Evolutionary conservation across 2,113 vertebrate species (phyloP), one percentile per base, ranked within the genome.

Genomic region (Turnix velox): DNA sequence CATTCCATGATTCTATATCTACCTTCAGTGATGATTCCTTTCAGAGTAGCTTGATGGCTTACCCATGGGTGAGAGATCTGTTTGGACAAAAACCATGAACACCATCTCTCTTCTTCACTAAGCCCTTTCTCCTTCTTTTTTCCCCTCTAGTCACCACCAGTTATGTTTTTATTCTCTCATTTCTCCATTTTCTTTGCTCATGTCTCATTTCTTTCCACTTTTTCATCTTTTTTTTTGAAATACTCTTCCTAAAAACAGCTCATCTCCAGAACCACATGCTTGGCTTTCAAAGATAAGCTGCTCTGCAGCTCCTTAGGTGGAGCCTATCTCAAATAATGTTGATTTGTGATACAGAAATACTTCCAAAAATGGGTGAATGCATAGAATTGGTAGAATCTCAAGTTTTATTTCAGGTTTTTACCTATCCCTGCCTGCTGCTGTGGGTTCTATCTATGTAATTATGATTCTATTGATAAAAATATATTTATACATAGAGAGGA

Each of bases 381-480:
- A 3, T 17, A 8, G 37, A 65, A 45, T 57, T 84, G 89, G 57
- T 84, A 78, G 61, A 78, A 65, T 61, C 57, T 61, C 6, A 30
- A 22, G 1, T 68, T 72, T 87, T 66, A 63, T 92, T 86, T 13
- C 13, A 35, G 40, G 0, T 77, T 90, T 90, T 83, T 55, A 33
- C 39, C 0, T 2, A 13, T 55, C 28, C 57, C 72, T 80, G 5
- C 58, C 72, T 73, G 45, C 90, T 62, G 69, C 39, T 43, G 43
- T 40, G 0, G 19, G 10, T 37, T 81, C 68, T 85, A 52, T 84
- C 65, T 2, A 27, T 48, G 66, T 52, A 92, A 51, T 93, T 92
- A 88, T 33, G 87, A 91, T 96, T 46, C 5, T 22, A 7, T 40
- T 16, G 92, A 87, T 94, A 93, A 89, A 58, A 42, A 58, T 61